Evolutionary conservation across 2,888 invertebrate genomes (phyloP), one percentile per base, ranked within the genome.

Genomic region (Sipunculus nudus): DNA sequence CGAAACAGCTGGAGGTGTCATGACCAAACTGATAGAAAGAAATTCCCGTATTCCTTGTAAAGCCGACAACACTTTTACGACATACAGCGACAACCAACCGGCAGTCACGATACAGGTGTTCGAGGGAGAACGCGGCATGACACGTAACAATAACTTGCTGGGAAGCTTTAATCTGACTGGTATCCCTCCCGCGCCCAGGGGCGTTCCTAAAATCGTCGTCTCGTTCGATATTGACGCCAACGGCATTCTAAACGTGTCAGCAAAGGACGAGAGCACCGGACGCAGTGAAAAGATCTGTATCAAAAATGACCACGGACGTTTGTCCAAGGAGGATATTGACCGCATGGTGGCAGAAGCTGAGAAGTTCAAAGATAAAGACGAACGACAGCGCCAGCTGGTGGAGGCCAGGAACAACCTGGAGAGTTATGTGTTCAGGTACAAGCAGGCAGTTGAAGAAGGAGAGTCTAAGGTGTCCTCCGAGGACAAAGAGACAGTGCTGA

Each of bases 91-190:
- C 83, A 94, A 94, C 76, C 95, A 96, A 78, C 75, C 78, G 6
- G 74, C 65, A 6, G 76, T 78, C 13, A 63, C 57, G 43, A 75
- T 77, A 31, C 75, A 75, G 49, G 94, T 95, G 2, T 95, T 90
- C 80, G 94, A 95, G 86, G 95, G 93, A 62, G 95, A 96, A 86
- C 90, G 95, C 74, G 93, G 94, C 53, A 94, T 95, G 95, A 94
- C 95, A 74, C 94, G 92, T 81, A 94, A 95, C 82, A 96, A 96
- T 87, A 94, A 94, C 61, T 48, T 67, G 13, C 63, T 79, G 5
- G 78, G 79, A 19, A 61, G 55, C 21, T 79, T 79, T 59, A 77
- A 78, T 26, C 67, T 79, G 53, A 68, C 65, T 16, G 79, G 79
- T 26, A 79, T 79, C 26, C 78, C 79, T 23, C 77, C 78, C 21